These are phyloP conservation scores for Lottia scabra DNA, from an alignment of 2,888 invertebrate species.

Conservation along the genomic window DNA sequence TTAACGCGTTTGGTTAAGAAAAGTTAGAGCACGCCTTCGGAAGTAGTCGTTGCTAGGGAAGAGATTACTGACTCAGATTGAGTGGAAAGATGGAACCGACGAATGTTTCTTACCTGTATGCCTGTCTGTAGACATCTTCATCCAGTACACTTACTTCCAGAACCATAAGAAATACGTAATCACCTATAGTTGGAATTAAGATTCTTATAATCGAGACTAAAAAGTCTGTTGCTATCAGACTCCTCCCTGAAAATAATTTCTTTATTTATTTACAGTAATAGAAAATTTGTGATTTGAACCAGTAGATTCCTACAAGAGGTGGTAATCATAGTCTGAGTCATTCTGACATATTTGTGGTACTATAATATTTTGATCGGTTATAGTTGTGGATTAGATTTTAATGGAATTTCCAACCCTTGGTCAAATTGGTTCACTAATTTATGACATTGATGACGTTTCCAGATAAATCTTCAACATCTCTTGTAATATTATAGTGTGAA, in stretches of 20 bases:
- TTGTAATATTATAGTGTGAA: too few relatives aligned
- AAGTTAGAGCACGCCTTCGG: background rate
- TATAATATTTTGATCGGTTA: background rate
- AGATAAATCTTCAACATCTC: too few relatives aligned
- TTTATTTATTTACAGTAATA: constrained; percentile 4
- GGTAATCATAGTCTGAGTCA: background rate
- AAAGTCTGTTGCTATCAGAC: background rate
- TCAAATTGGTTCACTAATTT: too few relatives aligned
- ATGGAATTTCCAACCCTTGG: too few relatives aligned
- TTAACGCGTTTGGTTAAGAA: background rate
- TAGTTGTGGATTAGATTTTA: too few relatives aligned
- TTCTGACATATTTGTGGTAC: background rate
- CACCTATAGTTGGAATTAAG: too few relatives aligned
- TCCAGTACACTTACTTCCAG: too few relatives aligned
- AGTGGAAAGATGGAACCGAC: background rate
- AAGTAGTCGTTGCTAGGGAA: background rate
- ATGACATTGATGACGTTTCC: too few relatives aligned
- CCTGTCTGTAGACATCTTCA: too few relatives aligned
- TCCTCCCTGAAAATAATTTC: background rate
- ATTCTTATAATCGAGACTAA: too few relatives aligned
- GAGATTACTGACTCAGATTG: background rate
- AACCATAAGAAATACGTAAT: too few relatives aligned
- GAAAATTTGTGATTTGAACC: background rate
- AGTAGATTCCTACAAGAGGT: background rate
- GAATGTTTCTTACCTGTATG: too few relatives aligned